These are phyloP conservation scores for Acestrorhynchus altus DNA, from an alignment of 2,797 vertebrate species.

Conservation along the genomic window DNA sequence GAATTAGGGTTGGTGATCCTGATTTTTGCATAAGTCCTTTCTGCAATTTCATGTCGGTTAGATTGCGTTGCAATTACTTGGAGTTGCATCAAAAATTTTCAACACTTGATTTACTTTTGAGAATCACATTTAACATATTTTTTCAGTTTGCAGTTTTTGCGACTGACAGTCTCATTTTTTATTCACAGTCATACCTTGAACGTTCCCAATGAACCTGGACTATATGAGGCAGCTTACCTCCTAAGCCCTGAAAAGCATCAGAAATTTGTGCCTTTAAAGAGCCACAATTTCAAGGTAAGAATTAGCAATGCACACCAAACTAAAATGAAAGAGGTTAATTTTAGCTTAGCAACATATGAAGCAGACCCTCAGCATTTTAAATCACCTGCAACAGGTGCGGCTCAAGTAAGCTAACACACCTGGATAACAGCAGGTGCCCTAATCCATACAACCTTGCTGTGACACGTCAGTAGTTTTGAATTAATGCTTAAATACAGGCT, in stretches of 20 bases:
- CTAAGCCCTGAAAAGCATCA: neutral
- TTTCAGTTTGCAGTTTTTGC: too few species aligned
- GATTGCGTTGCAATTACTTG: too few species aligned
- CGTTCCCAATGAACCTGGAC: neutral
- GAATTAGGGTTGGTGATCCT: too few species aligned
- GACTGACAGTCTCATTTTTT: too few species aligned
- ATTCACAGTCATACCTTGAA: neutral
- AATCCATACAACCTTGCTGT: slow-evolving; percentile 32
- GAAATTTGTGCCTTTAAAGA: neutral
- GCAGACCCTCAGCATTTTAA: slow-evolving; percentile 23
- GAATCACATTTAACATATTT: neutral
- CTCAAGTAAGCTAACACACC: slow-evolving; percentile 39
- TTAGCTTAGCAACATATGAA: slow-evolving; percentile 24
- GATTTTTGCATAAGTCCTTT: too few species aligned
- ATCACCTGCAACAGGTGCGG: slow-evolving; percentile 53
- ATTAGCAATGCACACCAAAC: slow-evolving; percentile 5
- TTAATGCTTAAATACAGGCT: neutral
- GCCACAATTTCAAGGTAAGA: slow-evolving; percentile 1
- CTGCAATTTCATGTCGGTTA: too few species aligned
- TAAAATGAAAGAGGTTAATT: slow-evolving; percentile 22
- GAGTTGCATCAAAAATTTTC: neutral
- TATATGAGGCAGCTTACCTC: neutral
- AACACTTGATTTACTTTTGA: neutral
- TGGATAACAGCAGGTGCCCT: slow-evolving; percentile 38
- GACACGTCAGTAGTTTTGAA: slow-evolving; percentile 20